A percentile compares a stretch with the other conserved stretches of the same genome.
These are phyloP conservation scores for Saguinus imperator DNA, from an alignment of 2,113 vertebrate genomes.

Conservation along the genomic window DNA sequence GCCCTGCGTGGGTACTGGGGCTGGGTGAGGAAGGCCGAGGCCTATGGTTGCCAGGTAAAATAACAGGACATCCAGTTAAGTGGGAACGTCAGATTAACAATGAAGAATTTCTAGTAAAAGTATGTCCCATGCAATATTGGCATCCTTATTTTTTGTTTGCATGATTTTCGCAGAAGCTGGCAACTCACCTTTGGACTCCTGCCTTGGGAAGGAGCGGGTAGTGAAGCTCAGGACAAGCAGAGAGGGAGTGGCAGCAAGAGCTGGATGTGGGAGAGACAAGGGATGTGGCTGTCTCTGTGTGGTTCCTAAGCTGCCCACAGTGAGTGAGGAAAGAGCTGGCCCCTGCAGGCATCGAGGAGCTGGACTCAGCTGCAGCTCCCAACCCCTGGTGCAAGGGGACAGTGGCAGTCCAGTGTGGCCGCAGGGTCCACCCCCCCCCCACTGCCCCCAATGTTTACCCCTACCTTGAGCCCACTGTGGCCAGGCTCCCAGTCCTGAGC, in stretches of 20 bases:
- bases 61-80: neutral
- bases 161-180: neutral
- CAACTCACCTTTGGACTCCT: neutral
- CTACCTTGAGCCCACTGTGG: neutral
- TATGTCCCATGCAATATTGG: neutral
- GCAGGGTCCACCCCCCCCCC: no score
- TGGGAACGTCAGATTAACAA: neutral
- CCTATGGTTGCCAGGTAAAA: neutral
- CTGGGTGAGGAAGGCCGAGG: neutral
- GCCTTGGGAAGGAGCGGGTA: neutral
- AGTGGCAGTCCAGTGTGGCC: neutral
- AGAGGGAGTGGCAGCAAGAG: no score
- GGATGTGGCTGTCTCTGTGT: neutral
- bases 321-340: neutral
- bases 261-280: neutral
- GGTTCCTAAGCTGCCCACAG: neutral
- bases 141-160: neutral
- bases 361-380: no score
- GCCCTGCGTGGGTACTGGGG: rapidly evolving
- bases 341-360: no score
- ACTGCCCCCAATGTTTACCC: neutral
- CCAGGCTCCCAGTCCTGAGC: neutral
- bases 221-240: neutral
- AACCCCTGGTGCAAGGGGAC: neutral
- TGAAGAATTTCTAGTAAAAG: neutral